phyloP scores from a whole-genome alignment of 2,797 vertebrate genomes.

The Mallotus villosus region DNA sequence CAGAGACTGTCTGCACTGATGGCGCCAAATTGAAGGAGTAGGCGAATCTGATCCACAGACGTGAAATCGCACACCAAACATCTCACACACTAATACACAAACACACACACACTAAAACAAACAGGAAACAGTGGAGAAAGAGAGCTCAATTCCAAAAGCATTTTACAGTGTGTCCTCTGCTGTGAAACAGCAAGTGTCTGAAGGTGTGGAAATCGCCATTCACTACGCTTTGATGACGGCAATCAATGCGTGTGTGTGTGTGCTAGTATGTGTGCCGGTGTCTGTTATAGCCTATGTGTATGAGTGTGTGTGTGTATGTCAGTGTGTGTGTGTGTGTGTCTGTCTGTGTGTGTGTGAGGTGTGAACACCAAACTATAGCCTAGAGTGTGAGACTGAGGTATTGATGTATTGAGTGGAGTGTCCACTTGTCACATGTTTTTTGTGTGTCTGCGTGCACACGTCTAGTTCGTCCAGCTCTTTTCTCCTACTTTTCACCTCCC shows the following conservation, averaged over 20 bases:
- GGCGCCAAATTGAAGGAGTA: slow-evolving; percentile 38
- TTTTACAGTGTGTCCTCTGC: slow-evolving; percentile 3
- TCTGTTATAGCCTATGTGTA: background rate
- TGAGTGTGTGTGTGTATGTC: background rate
- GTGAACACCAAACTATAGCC: no score
- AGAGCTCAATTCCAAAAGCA: background rate
- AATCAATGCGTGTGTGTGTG: slow-evolving; percentile 26
- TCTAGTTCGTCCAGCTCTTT: no score
- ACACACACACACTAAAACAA: slow-evolving; percentile 7
- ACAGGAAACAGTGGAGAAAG: background rate
- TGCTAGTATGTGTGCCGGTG: background rate
- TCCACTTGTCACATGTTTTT: no score
- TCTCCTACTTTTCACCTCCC: no score
- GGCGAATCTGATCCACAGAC: slow-evolving; percentile 39
- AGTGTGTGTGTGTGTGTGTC: no score
- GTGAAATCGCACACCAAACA: slow-evolving; percentile 41
- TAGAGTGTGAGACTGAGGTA: no score
- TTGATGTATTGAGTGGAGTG: no score
- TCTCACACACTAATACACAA: background rate
- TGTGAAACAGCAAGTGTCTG: slow-evolving; percentile 1
- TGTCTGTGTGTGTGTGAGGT: no score
- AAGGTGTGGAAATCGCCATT: slow-evolving; percentile 15
- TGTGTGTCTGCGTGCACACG: no score
- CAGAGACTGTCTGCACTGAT: slow-evolving; percentile 17
- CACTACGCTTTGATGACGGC: slow-evolving; percentile 21